Percentiles rank a stretch among this genome's conserved stretches.
These are phyloP conservation scores for Corythornis vintsioides DNA, from an alignment of 2,113 vertebrate genomes.

Conservation along the genomic window DNA sequence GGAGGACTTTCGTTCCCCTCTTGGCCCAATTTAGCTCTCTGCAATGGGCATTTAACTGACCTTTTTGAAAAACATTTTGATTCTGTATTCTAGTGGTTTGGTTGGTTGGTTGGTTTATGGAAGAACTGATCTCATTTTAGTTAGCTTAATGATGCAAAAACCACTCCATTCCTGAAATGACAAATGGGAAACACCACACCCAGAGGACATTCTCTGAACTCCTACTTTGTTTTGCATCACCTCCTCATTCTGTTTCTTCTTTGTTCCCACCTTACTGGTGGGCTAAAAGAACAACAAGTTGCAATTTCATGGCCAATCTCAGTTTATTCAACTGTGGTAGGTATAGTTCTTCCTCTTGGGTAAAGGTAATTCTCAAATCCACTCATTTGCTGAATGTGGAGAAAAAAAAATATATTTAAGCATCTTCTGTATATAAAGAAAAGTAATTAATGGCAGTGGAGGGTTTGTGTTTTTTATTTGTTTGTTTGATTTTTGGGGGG, in stretches of 20 bases:
- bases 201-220: neutral
- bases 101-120: neutral
- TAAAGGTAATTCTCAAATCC: neutral
- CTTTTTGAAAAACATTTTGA: neutral
- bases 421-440: neutral
- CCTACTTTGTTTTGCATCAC: neutral
- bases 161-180: neutral
- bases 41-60: neutral
- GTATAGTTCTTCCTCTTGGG: neutral
- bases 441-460: neutral
- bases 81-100: neutral
- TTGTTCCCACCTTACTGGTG: neutral
- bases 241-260: neutral
- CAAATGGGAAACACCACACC: neutral
- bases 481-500: neutral
- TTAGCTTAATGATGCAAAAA: neutral
- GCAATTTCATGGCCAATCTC: neutral
- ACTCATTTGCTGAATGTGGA: accelerated
- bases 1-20: neutral
- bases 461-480: neutral
- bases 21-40: neutral
- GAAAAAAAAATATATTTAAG: neutral
- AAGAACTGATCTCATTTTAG: neutral
- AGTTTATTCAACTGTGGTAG: neutral
- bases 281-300: neutral